These are phyloP conservation scores for Yoshiicerus persimilis DNA, from an alignment of 1,140 invertebrate species.

Conservation along the genomic window DNA sequence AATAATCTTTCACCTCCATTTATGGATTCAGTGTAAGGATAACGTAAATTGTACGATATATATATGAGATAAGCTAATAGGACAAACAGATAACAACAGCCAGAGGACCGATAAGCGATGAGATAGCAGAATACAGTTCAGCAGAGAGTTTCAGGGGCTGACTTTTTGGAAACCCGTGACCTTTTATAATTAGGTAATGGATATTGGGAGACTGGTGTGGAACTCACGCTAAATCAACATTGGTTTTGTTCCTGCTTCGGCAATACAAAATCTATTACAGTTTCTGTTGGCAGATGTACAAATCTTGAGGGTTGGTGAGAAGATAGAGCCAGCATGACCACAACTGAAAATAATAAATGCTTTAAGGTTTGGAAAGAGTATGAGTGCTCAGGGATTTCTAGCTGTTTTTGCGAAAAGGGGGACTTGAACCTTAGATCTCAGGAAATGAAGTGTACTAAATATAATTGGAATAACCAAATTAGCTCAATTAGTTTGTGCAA, in stretches of 20 bases:
- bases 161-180: too few species aligned
- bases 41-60: too few species aligned
- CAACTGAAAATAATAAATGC: background rate
- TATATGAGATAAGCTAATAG: too few species aligned
- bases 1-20: too few species aligned
- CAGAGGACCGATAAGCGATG: too few species aligned
- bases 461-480: background rate
- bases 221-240: background rate
- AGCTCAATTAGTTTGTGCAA: background rate
- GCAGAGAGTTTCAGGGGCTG: too few species aligned
- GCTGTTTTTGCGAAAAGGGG: background rate
- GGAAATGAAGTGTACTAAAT: background rate
- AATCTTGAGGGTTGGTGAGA: background rate
- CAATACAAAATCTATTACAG: background rate
- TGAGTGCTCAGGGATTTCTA: background rate
- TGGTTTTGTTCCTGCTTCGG: background rate
- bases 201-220: too few species aligned
- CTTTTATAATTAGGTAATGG: too few species aligned
- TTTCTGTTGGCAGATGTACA: background rate
- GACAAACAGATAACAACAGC: too few species aligned
- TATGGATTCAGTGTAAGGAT: too few species aligned
- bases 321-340: background rate
- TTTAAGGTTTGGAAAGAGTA: background rate
- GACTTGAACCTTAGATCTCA: background rate
- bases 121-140: too few species aligned